Conservation (phyloP, 53 echinoderm and acorn worm genomes). For the Pentamera pediparva region DNA sequence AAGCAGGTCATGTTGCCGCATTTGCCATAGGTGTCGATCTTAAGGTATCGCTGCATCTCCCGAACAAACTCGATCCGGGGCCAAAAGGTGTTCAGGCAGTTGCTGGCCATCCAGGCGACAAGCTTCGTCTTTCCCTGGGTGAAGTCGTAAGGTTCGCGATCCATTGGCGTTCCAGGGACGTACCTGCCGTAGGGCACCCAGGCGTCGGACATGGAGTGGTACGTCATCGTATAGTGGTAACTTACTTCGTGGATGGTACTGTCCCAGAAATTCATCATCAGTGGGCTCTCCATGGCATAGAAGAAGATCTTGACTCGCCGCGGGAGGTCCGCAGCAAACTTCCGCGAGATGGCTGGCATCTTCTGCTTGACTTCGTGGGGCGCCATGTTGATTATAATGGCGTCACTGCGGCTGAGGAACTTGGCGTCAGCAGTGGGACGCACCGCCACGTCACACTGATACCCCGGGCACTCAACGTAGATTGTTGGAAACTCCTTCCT, state of each 20-base stretch:
- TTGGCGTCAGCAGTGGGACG: constrained; percentile 47
- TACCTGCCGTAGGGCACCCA: constrained; percentile 66
- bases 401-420: constrained; percentile 55
- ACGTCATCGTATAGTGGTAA: constrained; percentile 71
- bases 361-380: constrained; percentile 55
- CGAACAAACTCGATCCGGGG: constrained; percentile 65
- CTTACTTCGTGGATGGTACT: constrained; percentile 49
- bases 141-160: constrained; percentile 39
- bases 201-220: constrained; percentile 58
- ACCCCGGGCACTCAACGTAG: constrained; percentile 55
- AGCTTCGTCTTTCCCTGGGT: constrained; percentile 51
- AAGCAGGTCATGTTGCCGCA: constrained; percentile 65
- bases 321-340: constrained; percentile 41
- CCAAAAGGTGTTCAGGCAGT: constrained; percentile 82
- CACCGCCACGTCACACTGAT: constrained; percentile 57
- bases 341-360: constrained; percentile 30
- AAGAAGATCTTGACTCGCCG: constrained; percentile 58
- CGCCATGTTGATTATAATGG: constrained; percentile 63
- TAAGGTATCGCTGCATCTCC: constrained; percentile 47
- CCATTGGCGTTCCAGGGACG: constrained; percentile 41
- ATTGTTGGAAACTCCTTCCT: constrained; percentile 42
- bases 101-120: constrained; percentile 79
- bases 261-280: constrained; percentile 82
- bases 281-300: constrained; percentile 71
- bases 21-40: constrained; percentile 59